Evolutionary conservation across 2,888 invertebrate species (phyloP).

Genomic region (Orthosia cruda): DNA sequence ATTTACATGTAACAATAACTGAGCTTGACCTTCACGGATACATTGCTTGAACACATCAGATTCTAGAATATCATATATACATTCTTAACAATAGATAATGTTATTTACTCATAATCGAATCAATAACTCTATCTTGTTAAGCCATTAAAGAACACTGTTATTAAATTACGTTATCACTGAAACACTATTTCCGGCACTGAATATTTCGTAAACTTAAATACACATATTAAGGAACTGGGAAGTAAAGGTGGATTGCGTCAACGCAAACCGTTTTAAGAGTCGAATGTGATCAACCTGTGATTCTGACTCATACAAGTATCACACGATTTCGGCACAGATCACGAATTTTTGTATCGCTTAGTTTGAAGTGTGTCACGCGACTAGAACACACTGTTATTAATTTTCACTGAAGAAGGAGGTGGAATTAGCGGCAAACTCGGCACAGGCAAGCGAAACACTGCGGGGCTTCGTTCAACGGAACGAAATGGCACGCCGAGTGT

Average conservation of each 20-base stretch:
- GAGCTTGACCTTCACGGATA: slow-evolving; percentile 83
- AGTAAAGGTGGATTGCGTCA: slow-evolving; percentile 65
- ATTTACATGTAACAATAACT: slow-evolving; percentile 77
- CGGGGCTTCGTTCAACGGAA: slow-evolving; percentile 80
- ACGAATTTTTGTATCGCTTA: slow-evolving; percentile 65
- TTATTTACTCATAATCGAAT: slow-evolving; percentile 63
- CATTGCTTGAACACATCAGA: slow-evolving; percentile 73
- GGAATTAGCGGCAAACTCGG: slow-evolving; percentile 77
- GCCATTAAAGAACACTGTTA: slow-evolving; percentile 58
- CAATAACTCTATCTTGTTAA: slow-evolving; percentile 55
- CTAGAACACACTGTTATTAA: slow-evolving; percentile 71
- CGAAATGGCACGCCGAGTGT: slow-evolving; percentile 87
- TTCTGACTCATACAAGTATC: slow-evolving; percentile 74
- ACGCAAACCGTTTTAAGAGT: slow-evolving; percentile 68
- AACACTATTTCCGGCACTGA: slow-evolving; percentile 54
- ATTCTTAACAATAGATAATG: slow-evolving; percentile 63
- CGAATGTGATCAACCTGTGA: slow-evolving; percentile 63
- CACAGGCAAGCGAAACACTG: slow-evolving; percentile 82
- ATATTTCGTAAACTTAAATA: slow-evolving; percentile 57
- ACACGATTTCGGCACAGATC: slow-evolving; percentile 68
- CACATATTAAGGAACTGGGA: slow-evolving; percentile 56
- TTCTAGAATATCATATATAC: slow-evolving; percentile 74
- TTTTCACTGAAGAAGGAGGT: slow-evolving; percentile 73
- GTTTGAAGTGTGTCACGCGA: slow-evolving; percentile 73
- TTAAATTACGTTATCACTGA: slow-evolving; percentile 61